Percentiles rank a stretch among this genome's conserved stretches.
Evolutionary conservation across 2,797 vertebrate genomes (phyloP).

Genomic region (Acipenser oxyrinchus): DNA sequence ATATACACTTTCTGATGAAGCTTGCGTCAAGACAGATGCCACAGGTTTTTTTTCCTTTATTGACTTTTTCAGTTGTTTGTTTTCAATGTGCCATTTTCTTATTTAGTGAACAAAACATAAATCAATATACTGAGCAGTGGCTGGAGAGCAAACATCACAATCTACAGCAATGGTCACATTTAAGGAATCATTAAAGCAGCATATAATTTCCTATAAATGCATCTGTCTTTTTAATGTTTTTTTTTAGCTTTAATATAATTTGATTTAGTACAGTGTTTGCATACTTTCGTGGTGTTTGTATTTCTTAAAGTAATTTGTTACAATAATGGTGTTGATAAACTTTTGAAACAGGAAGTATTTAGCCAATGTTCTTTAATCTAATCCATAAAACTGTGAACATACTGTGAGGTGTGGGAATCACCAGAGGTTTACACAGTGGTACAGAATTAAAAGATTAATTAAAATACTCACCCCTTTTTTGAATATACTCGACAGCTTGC

Average conservation of each 20-base stretch:
- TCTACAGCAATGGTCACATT: constrained; percentile 35
- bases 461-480: too few relatives aligned
- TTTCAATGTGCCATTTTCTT: constrained; percentile 43
- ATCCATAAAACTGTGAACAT: too few relatives aligned
- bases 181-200: constrained; percentile 21
- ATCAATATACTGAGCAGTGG: constrained; percentile 60
- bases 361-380: too few relatives aligned
- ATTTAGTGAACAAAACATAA: constrained; percentile 58
- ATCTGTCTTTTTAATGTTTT: neutral
- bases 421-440: too few relatives aligned
- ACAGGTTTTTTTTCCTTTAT: constrained; percentile 47
- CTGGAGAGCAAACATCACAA: constrained; percentile 47
- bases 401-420: too few relatives aligned
- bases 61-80: constrained; percentile 59
- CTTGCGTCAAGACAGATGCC: constrained; percentile 16
- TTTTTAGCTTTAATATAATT: constrained; percentile 6
- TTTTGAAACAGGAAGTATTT: too few relatives aligned
- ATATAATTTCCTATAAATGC: constrained; percentile 10
- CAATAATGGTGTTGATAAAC: too few relatives aligned
- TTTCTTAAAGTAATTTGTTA: too few relatives aligned
- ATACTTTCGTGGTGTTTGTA: too few relatives aligned
- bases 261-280: too few relatives aligned
- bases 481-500: too few relatives aligned
- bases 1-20: neutral
- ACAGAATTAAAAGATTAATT: too few relatives aligned